These are phyloP conservation scores for Tragelaphus scriptus DNA, from an alignment of 2,113 vertebrate genomes.

Conservation along the genomic window DNA sequence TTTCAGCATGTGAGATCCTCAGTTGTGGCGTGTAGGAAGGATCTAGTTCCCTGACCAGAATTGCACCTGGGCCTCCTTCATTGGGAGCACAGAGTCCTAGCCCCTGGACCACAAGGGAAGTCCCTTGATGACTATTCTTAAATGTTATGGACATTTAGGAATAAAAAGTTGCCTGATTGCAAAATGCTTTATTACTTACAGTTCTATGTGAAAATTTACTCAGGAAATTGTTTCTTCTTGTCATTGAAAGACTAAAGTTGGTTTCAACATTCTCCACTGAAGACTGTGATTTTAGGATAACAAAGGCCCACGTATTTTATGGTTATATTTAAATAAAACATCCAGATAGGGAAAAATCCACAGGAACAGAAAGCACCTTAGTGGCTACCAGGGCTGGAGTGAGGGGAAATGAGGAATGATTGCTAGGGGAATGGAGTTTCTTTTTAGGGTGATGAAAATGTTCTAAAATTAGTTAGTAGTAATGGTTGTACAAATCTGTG, in stretches of 20 bases:
- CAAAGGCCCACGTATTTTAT: neutral
- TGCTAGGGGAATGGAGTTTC: neutral
- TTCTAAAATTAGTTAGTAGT: neutral
- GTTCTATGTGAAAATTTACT: neutral
- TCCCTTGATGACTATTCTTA: neutral
- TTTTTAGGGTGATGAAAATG: neutral
- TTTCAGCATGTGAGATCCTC: neutral
- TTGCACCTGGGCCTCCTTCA: neutral
- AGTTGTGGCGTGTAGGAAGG: neutral
- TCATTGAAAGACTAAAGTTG: neutral
- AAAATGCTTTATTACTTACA: neutral
- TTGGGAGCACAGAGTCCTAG: neutral
- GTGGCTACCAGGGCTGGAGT: neutral
- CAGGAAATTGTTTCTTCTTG: neutral
- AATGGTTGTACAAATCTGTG: neutral
- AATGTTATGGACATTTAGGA: neutral
- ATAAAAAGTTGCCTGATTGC: neutral
- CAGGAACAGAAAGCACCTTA: neutral
- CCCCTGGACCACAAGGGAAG: neutral
- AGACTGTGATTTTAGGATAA: neutral
- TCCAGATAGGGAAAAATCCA: neutral
- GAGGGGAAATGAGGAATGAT: neutral
- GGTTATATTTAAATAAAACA: neutral
- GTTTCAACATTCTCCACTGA: neutral
- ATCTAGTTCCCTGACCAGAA: neutral